These are phyloP conservation scores for Mythimna vitellina DNA, from an alignment of 2,888 invertebrate genomes.

Conservation along the genomic window DNA sequence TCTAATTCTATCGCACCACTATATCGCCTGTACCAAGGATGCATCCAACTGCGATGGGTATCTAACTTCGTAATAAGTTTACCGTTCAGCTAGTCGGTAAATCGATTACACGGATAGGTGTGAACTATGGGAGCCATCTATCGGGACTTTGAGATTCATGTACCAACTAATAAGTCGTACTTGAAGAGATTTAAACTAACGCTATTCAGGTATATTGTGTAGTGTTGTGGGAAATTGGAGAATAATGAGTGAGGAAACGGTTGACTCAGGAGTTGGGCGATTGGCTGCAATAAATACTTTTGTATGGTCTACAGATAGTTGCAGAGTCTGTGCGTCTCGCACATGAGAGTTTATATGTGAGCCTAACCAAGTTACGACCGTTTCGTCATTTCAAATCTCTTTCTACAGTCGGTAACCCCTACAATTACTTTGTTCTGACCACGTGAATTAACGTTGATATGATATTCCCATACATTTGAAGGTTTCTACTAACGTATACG, in stretches of 20 bases:
- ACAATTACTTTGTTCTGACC: too few species aligned
- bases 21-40: slow-evolving; percentile 10
- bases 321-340: too few species aligned
- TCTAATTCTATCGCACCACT: not conserved
- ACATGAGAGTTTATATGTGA: too few species aligned
- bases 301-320: too few species aligned
- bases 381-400: too few species aligned
- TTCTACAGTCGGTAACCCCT: too few species aligned
- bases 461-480: too few species aligned
- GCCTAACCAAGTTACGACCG: too few species aligned
- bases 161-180: slow-evolving; percentile 31
- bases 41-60: slow-evolving; percentile 30
- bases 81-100: slow-evolving; percentile 37
- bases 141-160: slow-evolving; percentile 45
- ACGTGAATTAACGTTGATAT: too few species aligned
- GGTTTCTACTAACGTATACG: too few species aligned
- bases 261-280: too few species aligned
- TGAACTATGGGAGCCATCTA: slow-evolving; percentile 45
- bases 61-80: slow-evolving; percentile 44
- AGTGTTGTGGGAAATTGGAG: not conserved
- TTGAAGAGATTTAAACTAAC: slow-evolving; percentile 23
- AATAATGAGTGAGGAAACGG: slow-evolving; percentile 1
- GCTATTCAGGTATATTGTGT: slow-evolving; percentile 2
- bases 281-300: too few species aligned
- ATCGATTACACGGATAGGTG: slow-evolving; percentile 59